Evolutionary conservation across 2,888 invertebrate species (phyloP), one percentile per base, ranked within the genome.

Genomic region (Epinotia nisella): DNA sequence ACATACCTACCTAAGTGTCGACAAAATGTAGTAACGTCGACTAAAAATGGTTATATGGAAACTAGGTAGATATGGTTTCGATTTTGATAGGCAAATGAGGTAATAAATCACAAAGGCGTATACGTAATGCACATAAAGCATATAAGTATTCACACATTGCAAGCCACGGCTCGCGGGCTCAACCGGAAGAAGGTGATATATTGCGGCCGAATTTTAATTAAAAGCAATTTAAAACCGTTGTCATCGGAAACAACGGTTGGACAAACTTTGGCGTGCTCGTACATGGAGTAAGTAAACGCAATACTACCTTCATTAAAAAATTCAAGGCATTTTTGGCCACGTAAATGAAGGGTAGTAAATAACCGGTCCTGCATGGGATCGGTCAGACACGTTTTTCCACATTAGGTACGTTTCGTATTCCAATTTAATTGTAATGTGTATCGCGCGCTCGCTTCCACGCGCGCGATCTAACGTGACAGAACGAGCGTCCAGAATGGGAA

Each of bases 151-250:
- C 71, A 74, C 76, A 76, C 75, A 68, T 75, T 78, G 76, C 77
- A 79, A 56, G 56, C 72, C 35, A 35, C 77, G 75, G 78, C 80
- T 76, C 80, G 55, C 39, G 21, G 65, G 65, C 49, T 49, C 35
- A 79, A 77, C 82, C 81, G 80, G 82, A 83, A 81, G 82, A 81
- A 78, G 74, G 77, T 83, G 83, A 87, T 87, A 84, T 85, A 87
- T 83, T 81, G 81, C 78, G 80, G 79, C 75, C 79, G 78, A 79
- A 80, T 83, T 87, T 85, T 85, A 88, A 87, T 87, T 85, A 85
- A 87, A 87, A 81, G 76, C 78, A 80, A 85, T 84, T 86, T 83
- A 81, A 83, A 84, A 79, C 81, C 79, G 78, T 78, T 80, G 80
- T 81, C 82, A 79, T 78, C 81, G 76, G 73, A 79, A 77, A 78